A percentile compares a stretch with the other conserved stretches of the same genome.
Evolutionary conservation across 2,113 vertebrate species (phyloP).

Genomic region (Macquaria ambigua): DNA sequence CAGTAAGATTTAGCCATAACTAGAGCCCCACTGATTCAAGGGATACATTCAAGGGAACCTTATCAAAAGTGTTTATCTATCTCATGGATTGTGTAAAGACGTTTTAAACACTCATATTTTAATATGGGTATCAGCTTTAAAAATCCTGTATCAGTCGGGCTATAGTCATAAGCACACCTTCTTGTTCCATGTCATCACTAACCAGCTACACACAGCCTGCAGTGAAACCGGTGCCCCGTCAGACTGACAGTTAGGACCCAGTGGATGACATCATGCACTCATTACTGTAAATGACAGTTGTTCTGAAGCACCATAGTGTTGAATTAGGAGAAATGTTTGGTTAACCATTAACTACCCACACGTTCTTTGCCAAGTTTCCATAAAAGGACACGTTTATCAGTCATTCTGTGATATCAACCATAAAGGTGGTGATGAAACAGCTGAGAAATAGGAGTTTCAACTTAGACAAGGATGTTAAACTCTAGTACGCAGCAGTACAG

Average conservation of each 20-base stretch:
- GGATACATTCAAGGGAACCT: too few species aligned
- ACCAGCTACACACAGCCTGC: neutral
- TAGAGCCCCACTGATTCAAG: neutral
- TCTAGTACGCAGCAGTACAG: neutral
- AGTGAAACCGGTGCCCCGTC: neutral
- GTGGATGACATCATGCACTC: neutral
- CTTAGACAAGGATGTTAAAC: neutral
- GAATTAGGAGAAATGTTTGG: conserved; percentile 14
- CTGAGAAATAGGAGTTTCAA: neutral
- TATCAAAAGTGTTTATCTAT: neutral
- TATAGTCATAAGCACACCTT: neutral
- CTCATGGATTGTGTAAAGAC: too few species aligned
- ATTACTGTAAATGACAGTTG: neutral
- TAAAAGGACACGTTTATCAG: conserved; percentile 21
- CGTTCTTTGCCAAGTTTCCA: conserved; percentile 7
- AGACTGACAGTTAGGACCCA: neutral
- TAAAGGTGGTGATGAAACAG: conserved; percentile 24
- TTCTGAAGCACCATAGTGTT: neutral
- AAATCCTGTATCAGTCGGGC: neutral
- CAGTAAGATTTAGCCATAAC: neutral
- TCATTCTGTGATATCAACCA: conserved; percentile 18
- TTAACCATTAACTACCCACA: conserved; percentile 61
- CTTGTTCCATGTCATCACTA: neutral
- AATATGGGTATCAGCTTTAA: neutral
- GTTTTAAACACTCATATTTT: too few species aligned